phyloP scores from a whole-genome alignment of 1,140 invertebrate genomes.

The Listronotus bonariensis region DNA sequence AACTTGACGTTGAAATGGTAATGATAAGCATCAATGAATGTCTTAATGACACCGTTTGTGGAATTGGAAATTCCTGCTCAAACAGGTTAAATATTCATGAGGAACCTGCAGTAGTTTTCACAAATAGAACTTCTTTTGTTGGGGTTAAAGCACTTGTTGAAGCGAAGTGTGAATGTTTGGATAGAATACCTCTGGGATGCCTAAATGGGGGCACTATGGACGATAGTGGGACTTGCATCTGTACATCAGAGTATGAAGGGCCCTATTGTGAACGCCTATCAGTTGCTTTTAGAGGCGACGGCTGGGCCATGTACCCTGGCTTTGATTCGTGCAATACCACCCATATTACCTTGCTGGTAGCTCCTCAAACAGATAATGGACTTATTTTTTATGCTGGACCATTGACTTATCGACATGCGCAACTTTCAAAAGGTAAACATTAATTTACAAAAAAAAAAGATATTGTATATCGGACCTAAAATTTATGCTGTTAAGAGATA shows the following conservation, averaged over 20 bases:
- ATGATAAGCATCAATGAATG: conserved; percentile 91
- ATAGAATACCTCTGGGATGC: conserved; percentile 61
- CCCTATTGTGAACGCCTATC: conserved; percentile 87
- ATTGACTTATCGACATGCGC: conserved; percentile 58
- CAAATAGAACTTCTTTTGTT: conserved; percentile 88
- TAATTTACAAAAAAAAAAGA: background rate
- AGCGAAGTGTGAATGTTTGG: conserved; percentile 64
- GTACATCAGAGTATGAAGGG: conserved; percentile 62
- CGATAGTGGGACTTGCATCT: conserved; percentile 61
- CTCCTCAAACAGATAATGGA: conserved; percentile 72
- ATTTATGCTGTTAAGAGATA: too few species aligned
- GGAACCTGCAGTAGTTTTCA: conserved; percentile 79
- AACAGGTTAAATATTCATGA: conserved; percentile 70
- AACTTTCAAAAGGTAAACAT: conserved; percentile 39
- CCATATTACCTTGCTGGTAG: conserved; percentile 78
- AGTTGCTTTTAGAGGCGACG: conserved; percentile 84
- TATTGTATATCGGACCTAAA: too few species aligned
- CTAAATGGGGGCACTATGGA: conserved; percentile 68
- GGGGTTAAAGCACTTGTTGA: conserved; percentile 81
- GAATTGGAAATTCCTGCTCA: conserved; percentile 71
- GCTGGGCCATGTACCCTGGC: conserved; percentile 87
- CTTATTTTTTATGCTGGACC: conserved; percentile 93
- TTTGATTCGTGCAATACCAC: conserved; percentile 77
- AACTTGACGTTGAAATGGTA: conserved; percentile 72
- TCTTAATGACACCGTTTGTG: conserved; percentile 68